phyloP scores from a whole-genome alignment of 1,140 invertebrate genomes.

The Apis dorsata region DNA sequence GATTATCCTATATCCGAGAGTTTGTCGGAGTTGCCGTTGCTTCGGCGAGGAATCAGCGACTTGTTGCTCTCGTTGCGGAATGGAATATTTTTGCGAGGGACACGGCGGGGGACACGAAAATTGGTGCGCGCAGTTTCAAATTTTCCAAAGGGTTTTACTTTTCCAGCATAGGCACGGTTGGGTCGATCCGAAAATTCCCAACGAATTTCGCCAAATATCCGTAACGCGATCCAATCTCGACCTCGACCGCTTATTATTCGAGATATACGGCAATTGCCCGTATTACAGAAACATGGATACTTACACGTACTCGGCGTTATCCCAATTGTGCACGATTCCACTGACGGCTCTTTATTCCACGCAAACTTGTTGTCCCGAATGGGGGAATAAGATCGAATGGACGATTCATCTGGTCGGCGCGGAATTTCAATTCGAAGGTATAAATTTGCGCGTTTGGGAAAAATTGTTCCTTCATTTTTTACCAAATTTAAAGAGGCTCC shows the following conservation, averaged over 20 bases:
- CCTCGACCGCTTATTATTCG: constrained; percentile 79
- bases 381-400: constrained; percentile 68
- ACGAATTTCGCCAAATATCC: constrained; percentile 60
- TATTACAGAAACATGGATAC: constrained; percentile 80
- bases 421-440: constrained; percentile 86
- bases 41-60: constrained; percentile 81
- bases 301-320: constrained; percentile 83
- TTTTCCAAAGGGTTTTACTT: constrained; percentile 70
- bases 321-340: constrained; percentile 84
- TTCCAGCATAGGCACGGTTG: constrained; percentile 78
- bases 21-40: constrained; percentile 80
- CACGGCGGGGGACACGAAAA: constrained; percentile 67
- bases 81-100: constrained; percentile 76
- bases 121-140: constrained; percentile 74
- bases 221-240: constrained; percentile 74
- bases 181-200: constrained; percentile 81
- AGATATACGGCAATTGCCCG: constrained; percentile 79
- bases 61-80: constrained; percentile 81
- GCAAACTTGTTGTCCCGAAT: constrained; percentile 76
- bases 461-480: constrained; percentile 84
- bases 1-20: constrained; percentile 84
- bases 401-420: constrained; percentile 84
- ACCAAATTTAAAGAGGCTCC: constrained; percentile 80
- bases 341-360: constrained; percentile 83
- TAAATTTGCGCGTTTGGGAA: constrained; percentile 86